Base-by-base conservation (phyloP, 2,797 vertebrate species). In the Todus mexicanus region DNA sequence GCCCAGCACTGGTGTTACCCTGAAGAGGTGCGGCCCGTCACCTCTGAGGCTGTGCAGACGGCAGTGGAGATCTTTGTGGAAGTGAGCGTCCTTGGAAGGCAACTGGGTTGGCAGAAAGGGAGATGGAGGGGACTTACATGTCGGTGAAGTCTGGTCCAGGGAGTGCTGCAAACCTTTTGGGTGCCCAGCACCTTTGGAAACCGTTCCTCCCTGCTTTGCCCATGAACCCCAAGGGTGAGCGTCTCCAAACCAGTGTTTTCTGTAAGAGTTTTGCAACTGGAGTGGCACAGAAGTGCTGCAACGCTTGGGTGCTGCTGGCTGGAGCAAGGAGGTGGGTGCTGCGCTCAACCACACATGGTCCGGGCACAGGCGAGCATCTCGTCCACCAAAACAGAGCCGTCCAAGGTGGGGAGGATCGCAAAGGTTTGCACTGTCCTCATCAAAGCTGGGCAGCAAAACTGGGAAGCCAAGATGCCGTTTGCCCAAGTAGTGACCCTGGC, bases 1-100 rank as follows among this genome's bases (percentile, higher is more conserved):
- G 8, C 51, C 42, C 71, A 51, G 25, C 10, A 13, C 42, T 23
- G 10, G 23, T 35, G 53, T 82, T 66, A 33, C 26, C 18, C 27
- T 0, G 0, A 8, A 48, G 57, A 3, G 4, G n/a, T 29, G 61
- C 35, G 43, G 19, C 48, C 35, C 9, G 2, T 64, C 69, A 25
- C 43, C 43, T 75, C 42, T 18, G 10, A 15, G 5, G 43, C 35
- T 77, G 43, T 72, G 29, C 51, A 25, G 35, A 69, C 15, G 40
- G 4, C 45, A 15, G 27, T 7, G 33, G 45, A n/a, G 10, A 43
- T 61, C n/a, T n/a, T n/a, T n/a, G 2, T 63, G 8, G 65, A 26
- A 54, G 26, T 21, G 26, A 10, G 3, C 40, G 65, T 87, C 54
- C 64, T 79, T 13, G 11, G 45, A 35, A 75, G 15, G 37, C 25